Evolutionary conservation across 1,140 invertebrate genomes (phyloP), one percentile per base, ranked within the genome.

Genomic region (Zaprionus africanus): DNA sequence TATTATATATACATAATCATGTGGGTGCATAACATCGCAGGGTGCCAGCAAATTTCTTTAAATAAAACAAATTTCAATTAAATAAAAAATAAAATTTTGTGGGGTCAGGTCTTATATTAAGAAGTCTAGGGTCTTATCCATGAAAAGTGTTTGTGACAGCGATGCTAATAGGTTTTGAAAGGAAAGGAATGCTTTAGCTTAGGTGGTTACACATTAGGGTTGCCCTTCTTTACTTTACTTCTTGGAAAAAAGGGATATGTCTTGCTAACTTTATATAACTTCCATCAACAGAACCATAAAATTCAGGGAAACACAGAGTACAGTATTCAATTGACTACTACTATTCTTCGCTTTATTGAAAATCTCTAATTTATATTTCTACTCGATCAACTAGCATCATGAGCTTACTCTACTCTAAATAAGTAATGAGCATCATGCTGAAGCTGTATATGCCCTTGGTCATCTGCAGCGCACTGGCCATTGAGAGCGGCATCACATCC

Each of bases 391-490:
- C 28, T 1, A 31, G 1, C 7, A 31, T 34, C 9, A 9, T 34
- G 22, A 38, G 17, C n/a, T 5, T 26, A 13, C 1, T 49, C 59
- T 73, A 76, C 19, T 81, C 69, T 58, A 90, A 68, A 41, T 86
- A 90, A 1, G 58, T 86, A 5, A 90, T 31, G 13, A 90, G 11
- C 69, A 90, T 72, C 86, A 90, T 90, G 69, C 82, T 86, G 7
- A 81, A 90, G 28, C 86, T 90, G 28, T 90, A 90, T 0, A 90
- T 77, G 5, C 74, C 79, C 15, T 90, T 90, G 63, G 82, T 86
- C 17, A 90, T 5, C 38, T 78, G 69, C 0, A 90, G 69, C n/a
- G 80, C 86, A 0, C 82, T 87, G 5, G 60, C 69, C 86, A 90
- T 90, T 4, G 86, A 90, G 1, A 90, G 34, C 0, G 86, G 86